Percentiles rank a stretch among this genome's conserved stretches.
These are phyloP conservation scores for Drosophila repleta DNA, from an alignment of 1,140 invertebrate species.

Conservation along the genomic window DNA sequence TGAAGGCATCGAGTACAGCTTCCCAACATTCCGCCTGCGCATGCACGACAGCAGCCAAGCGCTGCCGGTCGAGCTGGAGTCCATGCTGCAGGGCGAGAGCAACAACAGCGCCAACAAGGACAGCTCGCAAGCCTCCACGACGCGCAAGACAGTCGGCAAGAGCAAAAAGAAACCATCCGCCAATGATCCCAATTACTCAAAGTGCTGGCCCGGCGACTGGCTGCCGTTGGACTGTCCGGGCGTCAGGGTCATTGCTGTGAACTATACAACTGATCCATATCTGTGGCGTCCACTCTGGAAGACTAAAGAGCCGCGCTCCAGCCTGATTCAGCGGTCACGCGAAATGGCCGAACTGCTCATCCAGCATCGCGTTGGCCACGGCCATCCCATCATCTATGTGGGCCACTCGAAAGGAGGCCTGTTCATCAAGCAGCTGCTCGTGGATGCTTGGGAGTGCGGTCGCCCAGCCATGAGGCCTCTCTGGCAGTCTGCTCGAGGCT, in stretches of 20 bases:
- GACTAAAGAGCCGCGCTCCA: slow-evolving; percentile 86
- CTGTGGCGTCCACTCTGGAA: slow-evolving; percentile 89
- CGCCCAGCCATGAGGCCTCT: slow-evolving; percentile 79
- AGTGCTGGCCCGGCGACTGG: slow-evolving; percentile 90
- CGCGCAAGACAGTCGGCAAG: slow-evolving; percentile 33
- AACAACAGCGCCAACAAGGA: neutral
- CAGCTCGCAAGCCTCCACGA: slow-evolving; percentile 7
- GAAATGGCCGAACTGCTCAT: slow-evolving; percentile 88
- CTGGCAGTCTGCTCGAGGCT: slow-evolving; percentile 85
- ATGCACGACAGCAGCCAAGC: slow-evolving; percentile 67
- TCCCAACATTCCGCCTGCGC: slow-evolving; percentile 77
- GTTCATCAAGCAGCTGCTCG: slow-evolving; percentile 89
- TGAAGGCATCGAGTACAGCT: slow-evolving; percentile 79
- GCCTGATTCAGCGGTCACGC: slow-evolving; percentile 86
- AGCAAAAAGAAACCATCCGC: slow-evolving; percentile 61
- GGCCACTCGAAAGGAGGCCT: slow-evolving; percentile 90
- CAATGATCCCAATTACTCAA: slow-evolving; percentile 84
- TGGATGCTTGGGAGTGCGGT: slow-evolving; percentile 85
- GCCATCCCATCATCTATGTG: slow-evolving; percentile 88
- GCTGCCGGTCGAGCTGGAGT: slow-evolving; percentile 61
- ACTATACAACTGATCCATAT: slow-evolving; percentile 89
- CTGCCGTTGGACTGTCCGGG: slow-evolving; percentile 87
- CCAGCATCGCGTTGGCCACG: slow-evolving; percentile 86
- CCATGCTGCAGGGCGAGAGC: slow-evolving; percentile 54
- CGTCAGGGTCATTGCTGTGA: slow-evolving; percentile 88